Evolutionary conservation across 2,113 vertebrate species (phyloP), one percentile per base, ranked within the genome.

Genomic region (Cavia aperea): DNA sequence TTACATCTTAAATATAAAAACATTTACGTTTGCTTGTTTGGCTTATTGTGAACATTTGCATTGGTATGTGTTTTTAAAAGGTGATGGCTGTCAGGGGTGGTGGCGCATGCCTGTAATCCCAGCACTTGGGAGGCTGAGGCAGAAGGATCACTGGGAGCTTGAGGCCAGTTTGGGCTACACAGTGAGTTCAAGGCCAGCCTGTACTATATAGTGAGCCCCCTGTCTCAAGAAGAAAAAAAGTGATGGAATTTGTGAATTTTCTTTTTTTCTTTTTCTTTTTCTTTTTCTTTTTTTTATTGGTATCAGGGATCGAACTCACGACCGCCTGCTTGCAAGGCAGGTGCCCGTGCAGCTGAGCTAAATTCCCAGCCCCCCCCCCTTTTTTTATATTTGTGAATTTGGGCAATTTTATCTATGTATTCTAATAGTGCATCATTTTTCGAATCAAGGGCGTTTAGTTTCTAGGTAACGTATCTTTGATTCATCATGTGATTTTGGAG

Each of bases 11-110:
- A 43, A 75, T 49, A 75, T 51, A 78, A 18, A 78, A 51, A 49
- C 14, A 78, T 33, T 78, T 51, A 66, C 13, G 93, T 63, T 79
- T 95, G 49, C 68, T 90, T 78, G 6, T 88, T 94, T 93, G 63
- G 15, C 46, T 92, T 89, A 68, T 63, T 93, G 36, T 88, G 94
- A 91, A 94, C 86, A 63, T 81, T 93, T 93, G 7, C 75, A 60
- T 85, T 83, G 16, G 51, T 65, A 8, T 81, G 15, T 89, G 36
- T 39, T 56, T 49, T 84, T 58, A 58, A 58, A 58, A 58, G 56
- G 56, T 56, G 15, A 56, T 56, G 15, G 56, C 56, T 56, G 15
- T 18, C 16, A 56, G 56, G 56, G 56, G 56, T 58, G 56, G 56
- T 58, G 56, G 56, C 5, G 18, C 56, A 58, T 58, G 18, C 56